These are phyloP conservation scores for Platyscapa corneri DNA, from an alignment of 1,140 invertebrate genomes.

Conservation along the genomic window DNA sequence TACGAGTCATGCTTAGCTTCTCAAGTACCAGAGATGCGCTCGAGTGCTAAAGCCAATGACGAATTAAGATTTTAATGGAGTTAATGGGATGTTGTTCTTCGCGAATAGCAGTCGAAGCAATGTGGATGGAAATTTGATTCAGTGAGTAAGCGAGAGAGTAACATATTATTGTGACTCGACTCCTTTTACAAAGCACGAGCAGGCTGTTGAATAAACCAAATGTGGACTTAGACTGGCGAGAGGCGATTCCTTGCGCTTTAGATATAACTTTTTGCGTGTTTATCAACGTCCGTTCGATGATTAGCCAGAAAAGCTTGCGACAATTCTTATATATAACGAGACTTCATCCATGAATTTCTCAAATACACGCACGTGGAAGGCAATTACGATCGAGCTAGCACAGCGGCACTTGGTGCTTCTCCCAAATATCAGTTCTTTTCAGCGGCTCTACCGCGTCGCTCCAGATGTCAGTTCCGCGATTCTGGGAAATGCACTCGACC, in stretches of 20 bases:
- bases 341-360: too few relatives aligned
- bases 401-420: too few relatives aligned
- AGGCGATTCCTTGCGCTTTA: too few relatives aligned
- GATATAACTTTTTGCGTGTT: too few relatives aligned
- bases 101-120: neutral
- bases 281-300: too few relatives aligned
- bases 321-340: too few relatives aligned
- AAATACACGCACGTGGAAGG: too few relatives aligned
- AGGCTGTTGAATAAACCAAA: too few relatives aligned
- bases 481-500: neutral
- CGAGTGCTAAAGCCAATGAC: neutral
- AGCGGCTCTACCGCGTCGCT: neutral
- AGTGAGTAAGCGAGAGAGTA: neutral
- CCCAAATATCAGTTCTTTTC: neutral
- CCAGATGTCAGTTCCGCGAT: neutral
- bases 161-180: neutral
- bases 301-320: too few relatives aligned
- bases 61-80: slow-evolving; percentile 1
- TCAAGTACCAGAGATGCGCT: neutral
- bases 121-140: neutral
- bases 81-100: neutral
- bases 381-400: too few relatives aligned
- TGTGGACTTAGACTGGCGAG: too few relatives aligned
- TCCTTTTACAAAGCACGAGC: neutral
- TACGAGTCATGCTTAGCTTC: neutral